A percentile compares a stretch with the other conserved stretches of the same genome.
phyloP scores from a whole-genome alignment of 2,888 invertebrate species.

The Drosophila incognita region DNA sequence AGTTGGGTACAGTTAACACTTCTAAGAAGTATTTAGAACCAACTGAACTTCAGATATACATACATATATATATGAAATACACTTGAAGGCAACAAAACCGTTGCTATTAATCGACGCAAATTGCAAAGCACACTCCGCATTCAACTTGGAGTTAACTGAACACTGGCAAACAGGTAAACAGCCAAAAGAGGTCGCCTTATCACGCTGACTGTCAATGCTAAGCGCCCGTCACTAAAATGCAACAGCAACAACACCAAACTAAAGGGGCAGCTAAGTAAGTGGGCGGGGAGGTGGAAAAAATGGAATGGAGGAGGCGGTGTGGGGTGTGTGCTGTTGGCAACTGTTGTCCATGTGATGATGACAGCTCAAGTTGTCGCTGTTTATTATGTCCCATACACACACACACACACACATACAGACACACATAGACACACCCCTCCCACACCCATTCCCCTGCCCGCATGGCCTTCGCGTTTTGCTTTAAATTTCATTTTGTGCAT shows the following conservation, averaged over 20 bases:
- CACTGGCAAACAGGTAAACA: conserved; percentile 30
- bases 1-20: neutral
- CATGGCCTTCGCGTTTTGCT: conserved; percentile 35
- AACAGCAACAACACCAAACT: conserved; percentile 9
- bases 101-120: neutral
- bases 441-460: neutral
- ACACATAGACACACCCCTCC: neutral
- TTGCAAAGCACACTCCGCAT: neutral
- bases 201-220: conserved; percentile 52
- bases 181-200: conserved; percentile 49
- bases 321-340: conserved; percentile 16
- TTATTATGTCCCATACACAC: conserved; percentile 6
- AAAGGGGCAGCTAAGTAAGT: conserved; percentile 2
- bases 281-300: neutral
- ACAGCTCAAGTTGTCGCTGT: conserved; percentile 62
- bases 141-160: neutral
- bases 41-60: neutral
- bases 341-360: conserved; percentile 61
- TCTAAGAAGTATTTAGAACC: neutral
- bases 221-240: conserved; percentile 30
- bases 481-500: conserved; percentile 78
- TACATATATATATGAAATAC: neutral
- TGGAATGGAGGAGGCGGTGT: too few relatives aligned
- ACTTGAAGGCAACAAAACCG: neutral
- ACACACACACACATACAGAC: neutral